Percentiles rank a stretch among this genome's conserved stretches.
These are phyloP conservation scores for Mormyrus proboscirostris DNA, from an alignment of 2,797 vertebrate genomes.

Conservation along the genomic window DNA sequence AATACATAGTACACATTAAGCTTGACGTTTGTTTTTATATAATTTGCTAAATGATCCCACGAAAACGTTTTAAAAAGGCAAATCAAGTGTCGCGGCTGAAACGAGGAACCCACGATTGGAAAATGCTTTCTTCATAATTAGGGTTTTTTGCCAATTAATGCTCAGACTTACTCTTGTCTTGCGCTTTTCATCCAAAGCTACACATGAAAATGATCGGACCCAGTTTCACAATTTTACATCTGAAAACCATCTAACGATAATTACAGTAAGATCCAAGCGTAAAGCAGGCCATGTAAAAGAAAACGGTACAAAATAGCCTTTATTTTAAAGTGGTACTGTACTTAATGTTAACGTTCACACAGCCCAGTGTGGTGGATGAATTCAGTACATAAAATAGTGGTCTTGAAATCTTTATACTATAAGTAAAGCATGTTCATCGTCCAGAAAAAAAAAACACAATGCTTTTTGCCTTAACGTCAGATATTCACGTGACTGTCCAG, in stretches of 20 bases:
- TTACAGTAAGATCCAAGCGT: not conserved
- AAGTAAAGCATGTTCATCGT: conserved; percentile 43
- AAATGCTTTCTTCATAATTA: not conserved
- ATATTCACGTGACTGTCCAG: conserved; percentile 52
- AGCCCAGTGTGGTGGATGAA: conserved; percentile 33
- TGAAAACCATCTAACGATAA: not conserved
- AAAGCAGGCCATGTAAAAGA: not conserved
- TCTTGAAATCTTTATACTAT: conserved; percentile 41
- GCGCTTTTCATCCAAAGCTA: not conserved
- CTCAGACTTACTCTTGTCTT: not conserved
- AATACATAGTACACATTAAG: not conserved
- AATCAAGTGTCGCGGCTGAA: not conserved
- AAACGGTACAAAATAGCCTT: conserved; percentile 66
- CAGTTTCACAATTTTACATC: not conserved
- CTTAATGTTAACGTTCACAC: conserved; percentile 54
- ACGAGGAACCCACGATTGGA: not conserved
- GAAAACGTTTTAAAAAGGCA: not conserved
- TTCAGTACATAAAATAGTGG: conserved; percentile 42
- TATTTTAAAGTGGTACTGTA: conserved; percentile 63
- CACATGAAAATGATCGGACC: not conserved
- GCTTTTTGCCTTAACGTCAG: conserved; percentile 51
- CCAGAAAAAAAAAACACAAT: conserved; percentile 43
- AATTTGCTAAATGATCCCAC: not conserved
- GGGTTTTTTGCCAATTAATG: not conserved
- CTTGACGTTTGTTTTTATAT: not conserved